Percentiles rank a stretch among this genome's conserved stretches.
Conservation (phyloP, 2,888 invertebrate species). For the Agriotes lineatus region DNA sequence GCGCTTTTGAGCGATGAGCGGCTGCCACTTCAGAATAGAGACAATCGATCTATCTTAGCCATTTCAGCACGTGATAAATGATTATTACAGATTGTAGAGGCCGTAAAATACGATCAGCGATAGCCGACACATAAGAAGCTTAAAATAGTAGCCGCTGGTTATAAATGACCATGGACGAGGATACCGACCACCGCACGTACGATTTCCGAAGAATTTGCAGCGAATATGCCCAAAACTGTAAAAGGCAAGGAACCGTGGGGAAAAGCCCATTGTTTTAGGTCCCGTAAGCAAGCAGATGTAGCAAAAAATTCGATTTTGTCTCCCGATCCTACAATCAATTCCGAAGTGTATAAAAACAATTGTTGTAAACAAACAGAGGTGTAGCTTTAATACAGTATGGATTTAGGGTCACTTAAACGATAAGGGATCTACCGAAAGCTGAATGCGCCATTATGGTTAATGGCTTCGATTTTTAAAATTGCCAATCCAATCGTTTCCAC, state of each 20-base stretch:
- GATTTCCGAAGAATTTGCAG: conserved; percentile 20
- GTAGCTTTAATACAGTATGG: conserved; percentile 23
- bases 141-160: conserved; percentile 46
- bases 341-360: neutral
- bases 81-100: conserved; percentile 57
- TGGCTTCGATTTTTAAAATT: conserved; percentile 46
- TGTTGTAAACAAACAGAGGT: conserved; percentile 2
- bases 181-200: conserved; percentile 29
- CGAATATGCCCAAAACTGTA: conserved; percentile 14
- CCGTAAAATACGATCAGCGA: conserved; percentile 52
- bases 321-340: too few species aligned
- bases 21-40: conserved; percentile 59
- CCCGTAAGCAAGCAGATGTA: too few species aligned
- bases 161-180: conserved; percentile 39
- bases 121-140: conserved; percentile 45
- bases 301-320: too few species aligned
- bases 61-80: conserved; percentile 59
- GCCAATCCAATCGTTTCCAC: conserved; percentile 44
- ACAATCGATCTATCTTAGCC: conserved; percentile 61
- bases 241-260: neutral
- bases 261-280: neutral
- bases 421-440: conserved; percentile 39
- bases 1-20: conserved; percentile 56
- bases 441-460: conserved; percentile 44
- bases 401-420: conserved; percentile 39